Evolutionary conservation across 2,888 invertebrate genomes (phyloP), one percentile per base, ranked within the genome.

Genomic region (Carpatolechia fugitivella): DNA sequence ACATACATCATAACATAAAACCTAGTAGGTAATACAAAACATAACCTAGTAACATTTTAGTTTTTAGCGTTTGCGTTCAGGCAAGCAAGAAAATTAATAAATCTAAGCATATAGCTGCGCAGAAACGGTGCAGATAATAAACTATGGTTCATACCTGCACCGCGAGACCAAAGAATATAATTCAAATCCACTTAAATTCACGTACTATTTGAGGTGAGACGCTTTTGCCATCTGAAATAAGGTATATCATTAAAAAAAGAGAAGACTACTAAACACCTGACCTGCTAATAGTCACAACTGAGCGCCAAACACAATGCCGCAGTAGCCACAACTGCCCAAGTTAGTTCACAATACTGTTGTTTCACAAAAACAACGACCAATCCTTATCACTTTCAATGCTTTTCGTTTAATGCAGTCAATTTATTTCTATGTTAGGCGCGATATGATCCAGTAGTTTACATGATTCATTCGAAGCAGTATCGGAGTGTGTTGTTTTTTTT

Each of bases 401-500:
- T 56, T 69, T 60, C 56, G 53, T 61, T 59, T 58, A 56, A 44
- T 20, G 56, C 48, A 55, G 53, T 62, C 50, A 36, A 54, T 58
- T 61, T 50, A 48, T 55, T 64, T 65, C 5, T 49, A 35, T 49
- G 33, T 55, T 35, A 46, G 63, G 59, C 61, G 51, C 49, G 48
- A 54, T 55, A 49, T 54, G 31, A 48, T 47, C 46, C 40, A 18
- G 20, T 52, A 59, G 66, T 69, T 70, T 75, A 69, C 65, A 73
- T 74, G 78, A 68, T 59, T 67, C 66, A 60, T 60, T 60, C 64
- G 59, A 60, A 62, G 60, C 55, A 61, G 54, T 61, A 60, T 10
- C 24, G 20, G 38, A n/a, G 20, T 29, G 16, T 29, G 16, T 13
- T 38, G n/a, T 14, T 38, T 14, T 20, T 8, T 38, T 38, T 50